These are phyloP conservation scores for Manduca sexta DNA, from an alignment of 1,140 invertebrate species.

Conservation along the genomic window DNA sequence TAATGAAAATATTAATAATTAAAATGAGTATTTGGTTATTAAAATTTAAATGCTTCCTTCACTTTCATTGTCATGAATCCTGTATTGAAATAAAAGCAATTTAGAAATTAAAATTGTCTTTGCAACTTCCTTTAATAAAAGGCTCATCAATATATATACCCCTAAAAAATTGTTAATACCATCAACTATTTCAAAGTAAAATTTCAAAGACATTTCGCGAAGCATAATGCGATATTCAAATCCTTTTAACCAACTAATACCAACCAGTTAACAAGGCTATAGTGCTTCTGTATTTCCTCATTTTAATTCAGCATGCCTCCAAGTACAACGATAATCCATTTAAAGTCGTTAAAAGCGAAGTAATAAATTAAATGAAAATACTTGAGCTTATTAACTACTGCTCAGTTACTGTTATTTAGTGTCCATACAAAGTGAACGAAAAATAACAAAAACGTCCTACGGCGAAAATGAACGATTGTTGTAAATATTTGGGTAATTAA, in stretches of 20 bases:
- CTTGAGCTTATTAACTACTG: conserved; percentile 25
- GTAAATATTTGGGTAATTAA: conserved; percentile 55
- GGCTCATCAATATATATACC: too few species aligned
- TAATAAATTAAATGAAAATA: conserved; percentile 46
- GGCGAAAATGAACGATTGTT: conserved; percentile 24
- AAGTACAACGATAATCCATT: not conserved
- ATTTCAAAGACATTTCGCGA: too few species aligned
- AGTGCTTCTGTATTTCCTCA: not conserved
- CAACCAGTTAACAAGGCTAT: not conserved
- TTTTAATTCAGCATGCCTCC: not conserved
- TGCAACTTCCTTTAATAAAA: too few species aligned
- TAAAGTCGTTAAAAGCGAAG: not conserved
- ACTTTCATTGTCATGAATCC: too few species aligned
- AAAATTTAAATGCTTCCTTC: too few species aligned
- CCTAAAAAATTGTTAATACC: too few species aligned
- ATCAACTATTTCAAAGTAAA: too few species aligned
- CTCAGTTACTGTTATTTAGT: conserved; percentile 21
- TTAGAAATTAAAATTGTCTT: too few species aligned
- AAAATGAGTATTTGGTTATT: too few species aligned
- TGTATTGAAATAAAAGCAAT: too few species aligned
- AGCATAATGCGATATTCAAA: too few species aligned
- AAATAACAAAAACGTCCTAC: conserved; percentile 25
- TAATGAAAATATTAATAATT: too few species aligned
- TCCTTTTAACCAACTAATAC: not conserved
- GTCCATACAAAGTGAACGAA: conserved; percentile 13